Conservation (phyloP, 2,888 invertebrate genomes). For the Oxyscelio sp. region DNA sequence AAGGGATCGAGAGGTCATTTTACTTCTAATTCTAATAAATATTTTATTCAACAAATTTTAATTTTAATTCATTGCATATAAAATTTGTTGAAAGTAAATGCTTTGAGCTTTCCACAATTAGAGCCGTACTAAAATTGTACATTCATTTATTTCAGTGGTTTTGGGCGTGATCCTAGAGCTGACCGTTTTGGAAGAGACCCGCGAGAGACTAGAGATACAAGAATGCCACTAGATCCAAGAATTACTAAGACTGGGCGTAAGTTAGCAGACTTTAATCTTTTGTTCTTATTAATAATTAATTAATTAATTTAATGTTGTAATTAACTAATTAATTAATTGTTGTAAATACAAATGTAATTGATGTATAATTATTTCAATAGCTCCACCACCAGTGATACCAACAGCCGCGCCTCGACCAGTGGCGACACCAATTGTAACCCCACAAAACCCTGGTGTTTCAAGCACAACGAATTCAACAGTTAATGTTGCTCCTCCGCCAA, state of each 20-base stretch:
- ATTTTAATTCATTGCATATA: too few relatives aligned
- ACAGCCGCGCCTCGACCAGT: constrained; percentile 84
- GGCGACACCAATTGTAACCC: constrained; percentile 82
- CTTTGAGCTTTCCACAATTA: too few relatives aligned
- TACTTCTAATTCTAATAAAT: too few relatives aligned
- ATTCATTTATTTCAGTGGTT: constrained; percentile 77
- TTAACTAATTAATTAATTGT: too few relatives aligned
- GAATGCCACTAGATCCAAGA: constrained; percentile 92
- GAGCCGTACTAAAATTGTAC: too few relatives aligned
- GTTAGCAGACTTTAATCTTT: constrained; percentile 72
- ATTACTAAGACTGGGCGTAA: constrained; percentile 89
- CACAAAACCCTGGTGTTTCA: constrained; percentile 78
- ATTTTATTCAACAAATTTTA: too few relatives aligned
- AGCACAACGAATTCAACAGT: constrained; percentile 78
- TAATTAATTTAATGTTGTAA: too few relatives aligned
- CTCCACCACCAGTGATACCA: constrained; percentile 81
- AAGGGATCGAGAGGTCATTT: constrained; percentile 87
- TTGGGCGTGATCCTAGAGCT: constrained; percentile 86
- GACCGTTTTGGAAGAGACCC: constrained; percentile 87
- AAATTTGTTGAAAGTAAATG: background rate
- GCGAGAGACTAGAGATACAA: constrained; percentile 89
- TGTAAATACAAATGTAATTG: too few relatives aligned
- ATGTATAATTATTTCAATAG: constrained; percentile 71
- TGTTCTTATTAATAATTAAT: too few relatives aligned
- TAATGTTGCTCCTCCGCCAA: constrained; percentile 82